These are phyloP conservation scores for Achlya flavicornis DNA, from an alignment of 2,888 invertebrate species.

Conservation along the genomic window DNA sequence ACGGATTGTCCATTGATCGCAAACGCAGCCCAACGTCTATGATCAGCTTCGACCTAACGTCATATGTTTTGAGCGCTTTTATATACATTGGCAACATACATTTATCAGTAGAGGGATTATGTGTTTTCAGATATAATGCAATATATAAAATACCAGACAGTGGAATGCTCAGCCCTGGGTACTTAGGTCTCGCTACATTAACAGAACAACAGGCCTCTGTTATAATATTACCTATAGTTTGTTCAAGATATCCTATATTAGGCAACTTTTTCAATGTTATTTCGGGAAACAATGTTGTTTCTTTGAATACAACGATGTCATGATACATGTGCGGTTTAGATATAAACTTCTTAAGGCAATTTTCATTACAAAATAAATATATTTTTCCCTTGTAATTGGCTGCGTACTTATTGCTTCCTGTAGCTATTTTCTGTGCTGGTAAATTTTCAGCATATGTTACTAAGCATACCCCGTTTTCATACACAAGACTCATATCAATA, in stretches of 20 bases:
- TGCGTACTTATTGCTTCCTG: constrained; percentile 73
- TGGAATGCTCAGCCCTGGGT: constrained; percentile 80
- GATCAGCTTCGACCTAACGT: constrained; percentile 65
- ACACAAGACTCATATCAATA: constrained; percentile 64
- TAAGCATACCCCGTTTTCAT: constrained; percentile 84
- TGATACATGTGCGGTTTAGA: constrained; percentile 76
- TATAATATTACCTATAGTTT: constrained; percentile 80
- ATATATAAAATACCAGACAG: constrained; percentile 82
- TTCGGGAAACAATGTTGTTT: constrained; percentile 59
- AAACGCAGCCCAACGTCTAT: constrained; percentile 69
- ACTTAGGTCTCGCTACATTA: constrained; percentile 82
- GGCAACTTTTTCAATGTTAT: constrained; percentile 79
- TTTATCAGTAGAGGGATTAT: constrained; percentile 63
- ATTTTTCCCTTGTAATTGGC: constrained; percentile 75
- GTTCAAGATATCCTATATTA: constrained; percentile 85
- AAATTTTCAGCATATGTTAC: constrained; percentile 84
- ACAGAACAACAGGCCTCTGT: constrained; percentile 81
- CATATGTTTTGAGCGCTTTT: constrained; percentile 60
- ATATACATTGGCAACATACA: constrained; percentile 58
- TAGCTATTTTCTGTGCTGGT: constrained; percentile 69
- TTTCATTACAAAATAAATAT: constrained; percentile 82
- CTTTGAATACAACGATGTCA: constrained; percentile 70
- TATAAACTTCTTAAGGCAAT: constrained; percentile 82
- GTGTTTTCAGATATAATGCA: constrained; percentile 83
- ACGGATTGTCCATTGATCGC: constrained; percentile 83